phyloP scores from a whole-genome alignment of 2,113 vertebrate genomes.

The Chinchilla lanigera region DNA sequence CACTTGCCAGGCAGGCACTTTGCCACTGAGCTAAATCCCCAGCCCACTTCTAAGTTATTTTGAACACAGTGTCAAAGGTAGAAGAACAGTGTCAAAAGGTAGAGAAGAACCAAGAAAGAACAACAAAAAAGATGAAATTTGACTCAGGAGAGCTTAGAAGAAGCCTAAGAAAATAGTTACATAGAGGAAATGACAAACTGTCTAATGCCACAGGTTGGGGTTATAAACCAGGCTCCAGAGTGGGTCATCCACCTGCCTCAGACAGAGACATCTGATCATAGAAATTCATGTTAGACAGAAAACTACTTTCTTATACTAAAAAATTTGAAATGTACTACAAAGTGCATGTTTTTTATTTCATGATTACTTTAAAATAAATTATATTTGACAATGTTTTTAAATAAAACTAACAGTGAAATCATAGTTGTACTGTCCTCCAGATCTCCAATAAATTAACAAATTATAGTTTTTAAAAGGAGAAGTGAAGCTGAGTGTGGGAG shows the following conservation, averaged over 20 bases:
- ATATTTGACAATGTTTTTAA: background rate
- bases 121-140: background rate
- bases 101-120: background rate
- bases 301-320: background rate
- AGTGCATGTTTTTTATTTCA: background rate
- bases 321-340: background rate
- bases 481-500: accelerated
- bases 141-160: background rate
- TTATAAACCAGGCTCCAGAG: background rate
- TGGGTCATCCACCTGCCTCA: background rate
- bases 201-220: background rate
- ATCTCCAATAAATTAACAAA: background rate
- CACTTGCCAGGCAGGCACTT: too few species aligned
- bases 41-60: too few species aligned
- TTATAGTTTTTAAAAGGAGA: background rate
- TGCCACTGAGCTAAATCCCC: too few species aligned
- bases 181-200: background rate
- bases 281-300: background rate
- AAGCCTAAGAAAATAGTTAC: background rate
- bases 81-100: background rate
- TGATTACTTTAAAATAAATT: background rate
- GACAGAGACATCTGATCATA: background rate
- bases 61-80: too few species aligned
- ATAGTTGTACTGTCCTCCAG: background rate
- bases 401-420: constrained; percentile 20